Base-by-base conservation (phyloP, 2,797 vertebrate genomes). In the Cossypha heuglini region DNA sequence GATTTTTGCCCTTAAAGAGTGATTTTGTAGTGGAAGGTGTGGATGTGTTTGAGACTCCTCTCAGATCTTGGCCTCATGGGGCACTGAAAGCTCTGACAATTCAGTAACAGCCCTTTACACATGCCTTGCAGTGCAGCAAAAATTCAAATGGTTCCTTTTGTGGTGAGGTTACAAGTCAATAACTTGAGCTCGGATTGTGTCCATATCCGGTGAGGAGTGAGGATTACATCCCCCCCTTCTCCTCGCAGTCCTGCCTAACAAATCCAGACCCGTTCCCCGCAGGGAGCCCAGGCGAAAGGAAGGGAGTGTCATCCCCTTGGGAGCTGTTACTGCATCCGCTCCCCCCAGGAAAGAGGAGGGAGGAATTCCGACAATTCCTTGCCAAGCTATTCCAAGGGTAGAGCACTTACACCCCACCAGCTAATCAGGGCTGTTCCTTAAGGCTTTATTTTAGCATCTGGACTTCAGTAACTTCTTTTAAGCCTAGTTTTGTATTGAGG, bases 371-470 rank as follows among this genome's bases (percentile, higher is more conserved):
- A 90, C 69, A 78, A 75, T 91, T 93, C 76, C 79, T 94, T 84
- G 91, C 87, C 76, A 94, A 96, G 51, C 68, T 86, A 14, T 95
- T 95, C 84, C 93, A 86, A 94, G 93, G 91, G 82, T 74, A 90
- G 87, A 93, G 58, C 26, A 15, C 69, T 93, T 90, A 86, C 46
- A 77, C 69, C 72, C 92, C 79, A 91, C 33, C 78, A 93, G 85
- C 55, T 94, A 92, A 90, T 91, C 63, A 84, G 26, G 42, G 55
- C 73, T 84, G 73, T 79, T 94, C 48, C 89, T 86, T 38, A 75
- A 93, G 89, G 79, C 89, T 95, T 94, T 90, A 93, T 95, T 95
- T 93, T 79, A 94, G 91, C 94, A 94, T 94, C 87, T 97, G 90
- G 94, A 93, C 63, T 94, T 73, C 48, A 78, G 78, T 87, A 94